Evolutionary conservation across 2,797 vertebrate genomes (phyloP).

Genomic region (Ctenopoma kingsleyae): DNA sequence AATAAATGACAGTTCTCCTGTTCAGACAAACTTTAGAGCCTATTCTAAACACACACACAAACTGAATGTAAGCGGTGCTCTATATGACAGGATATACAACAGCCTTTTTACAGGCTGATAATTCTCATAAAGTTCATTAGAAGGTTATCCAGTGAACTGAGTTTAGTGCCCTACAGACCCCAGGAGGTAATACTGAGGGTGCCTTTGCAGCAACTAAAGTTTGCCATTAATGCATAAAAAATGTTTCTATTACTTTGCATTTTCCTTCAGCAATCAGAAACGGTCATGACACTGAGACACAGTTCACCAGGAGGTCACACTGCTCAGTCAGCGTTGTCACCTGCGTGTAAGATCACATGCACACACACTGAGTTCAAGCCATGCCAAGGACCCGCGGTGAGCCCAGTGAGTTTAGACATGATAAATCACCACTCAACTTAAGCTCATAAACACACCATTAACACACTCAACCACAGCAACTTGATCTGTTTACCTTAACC

Average conservation of each 20-base stretch:
- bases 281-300: constrained; percentile 19
- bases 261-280: constrained; percentile 22
- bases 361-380: constrained; percentile 30
- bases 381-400: constrained; percentile 43
- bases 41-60: constrained; percentile 67
- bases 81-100: constrained; percentile 44
- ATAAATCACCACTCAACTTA: constrained; percentile 77
- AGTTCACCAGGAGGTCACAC: constrained; percentile 57
- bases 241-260: constrained; percentile 19
- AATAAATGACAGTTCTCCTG: constrained; percentile 86
- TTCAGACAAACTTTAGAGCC: constrained; percentile 79
- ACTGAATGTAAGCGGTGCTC: constrained; percentile 36
- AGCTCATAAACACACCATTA: constrained; percentile 84
- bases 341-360: constrained; percentile 38
- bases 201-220: constrained; percentile 12
- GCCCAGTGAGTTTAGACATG: constrained; percentile 55
- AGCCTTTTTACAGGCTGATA: constrained; percentile 20
- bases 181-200: constrained; percentile 42
- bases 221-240: constrained; percentile 24
- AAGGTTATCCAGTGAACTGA: constrained; percentile 36
- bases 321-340: constrained; percentile 44
- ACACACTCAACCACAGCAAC: constrained; percentile 73
- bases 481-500: constrained; percentile 73
- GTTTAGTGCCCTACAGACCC: constrained; percentile 5
- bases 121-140: constrained; percentile 54